phyloP scores from a whole-genome alignment of 2,888 invertebrate genomes.

The Xanthostigma xanthostigma region DNA sequence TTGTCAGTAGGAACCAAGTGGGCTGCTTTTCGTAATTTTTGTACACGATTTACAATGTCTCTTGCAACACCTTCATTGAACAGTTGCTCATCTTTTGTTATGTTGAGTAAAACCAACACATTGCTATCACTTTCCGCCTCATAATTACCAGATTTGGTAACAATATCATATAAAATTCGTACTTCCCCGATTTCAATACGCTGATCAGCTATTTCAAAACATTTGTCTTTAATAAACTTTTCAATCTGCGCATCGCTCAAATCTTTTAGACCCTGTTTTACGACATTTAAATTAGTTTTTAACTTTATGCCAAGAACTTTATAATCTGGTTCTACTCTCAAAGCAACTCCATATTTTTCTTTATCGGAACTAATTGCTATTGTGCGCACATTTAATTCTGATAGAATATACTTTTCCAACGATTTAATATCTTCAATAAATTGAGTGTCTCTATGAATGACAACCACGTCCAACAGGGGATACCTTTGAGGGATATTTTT shows the following conservation, averaged over 20 bases:
- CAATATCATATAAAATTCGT: conserved; percentile 66
- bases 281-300: conserved; percentile 79
- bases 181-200: conserved; percentile 63
- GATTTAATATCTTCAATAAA: conserved; percentile 65
- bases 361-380: conserved; percentile 80
- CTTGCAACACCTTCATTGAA: conserved; percentile 88
- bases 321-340: conserved; percentile 91
- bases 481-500: conserved; percentile 92
- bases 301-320: conserved; percentile 77
- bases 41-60: conserved; percentile 91
- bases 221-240: conserved; percentile 51
- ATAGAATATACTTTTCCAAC: conserved; percentile 71
- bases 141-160: conserved; percentile 51
- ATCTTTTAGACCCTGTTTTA: conserved; percentile 66
- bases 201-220: conserved; percentile 59
- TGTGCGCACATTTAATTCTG: conserved; percentile 83
- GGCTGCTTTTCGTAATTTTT: conserved; percentile 91
- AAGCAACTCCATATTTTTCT: conserved; percentile 75
- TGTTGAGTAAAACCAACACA: conserved; percentile 77
- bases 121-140: conserved; percentile 85
- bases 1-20: conserved; percentile 83
- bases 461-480: conserved; percentile 89
- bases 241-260: conserved; percentile 68
- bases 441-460: conserved; percentile 72
- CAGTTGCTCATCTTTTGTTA: conserved; percentile 78